Evolutionary conservation across 2,113 vertebrate genomes (phyloP), one percentile per base, ranked within the genome.

Genomic region (Cyprinus carpio): DNA sequence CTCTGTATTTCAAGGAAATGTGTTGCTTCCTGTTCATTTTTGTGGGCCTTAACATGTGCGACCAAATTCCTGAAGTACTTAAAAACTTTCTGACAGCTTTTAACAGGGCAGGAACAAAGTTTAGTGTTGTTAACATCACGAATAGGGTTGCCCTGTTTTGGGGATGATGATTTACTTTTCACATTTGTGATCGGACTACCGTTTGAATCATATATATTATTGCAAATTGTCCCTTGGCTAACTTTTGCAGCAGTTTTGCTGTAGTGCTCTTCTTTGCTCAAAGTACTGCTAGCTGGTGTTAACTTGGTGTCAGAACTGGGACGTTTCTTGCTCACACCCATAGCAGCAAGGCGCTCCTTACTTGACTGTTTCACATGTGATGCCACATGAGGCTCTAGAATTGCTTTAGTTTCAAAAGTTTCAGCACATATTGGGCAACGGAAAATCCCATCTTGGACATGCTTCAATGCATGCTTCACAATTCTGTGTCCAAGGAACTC

Each of bases 41-140:
- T 98, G 91, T 99, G 98, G 75, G 96, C 97, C 82, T 97, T 96
- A 54, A 97, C 97, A 0, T 99, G 97, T 87, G 97, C 97, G 93
- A 99, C 97, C 90, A 99, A 93, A 88, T 99, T 99, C 92, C 98
- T 98, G 90, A 99, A 99, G 91, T 99, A 99, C 87, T 99, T 99
- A 93, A 99, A 99, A 75, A 96, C 97, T 91, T 99, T 99, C 88
- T 97, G 96, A 91, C 98, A 99, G 89, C 96, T 96, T 58, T 94
- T 96, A 83, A 99, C 98, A 54, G 98, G 98, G 91, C 98, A 99
- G 65, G 96, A 97, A 91, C 97, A 98, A 91, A 99, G 97, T 93
- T 98, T 97, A 86, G 96, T 93, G 86, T 96, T 95, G 78, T 96
- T 92, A 58, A 95, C 89, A 84, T 94, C 94, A 74, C 95, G 93